Percentiles rank a stretch among this genome's conserved stretches.
phyloP scores from a whole-genome alignment of 2,888 invertebrate species.

The Andrena minutula region DNA sequence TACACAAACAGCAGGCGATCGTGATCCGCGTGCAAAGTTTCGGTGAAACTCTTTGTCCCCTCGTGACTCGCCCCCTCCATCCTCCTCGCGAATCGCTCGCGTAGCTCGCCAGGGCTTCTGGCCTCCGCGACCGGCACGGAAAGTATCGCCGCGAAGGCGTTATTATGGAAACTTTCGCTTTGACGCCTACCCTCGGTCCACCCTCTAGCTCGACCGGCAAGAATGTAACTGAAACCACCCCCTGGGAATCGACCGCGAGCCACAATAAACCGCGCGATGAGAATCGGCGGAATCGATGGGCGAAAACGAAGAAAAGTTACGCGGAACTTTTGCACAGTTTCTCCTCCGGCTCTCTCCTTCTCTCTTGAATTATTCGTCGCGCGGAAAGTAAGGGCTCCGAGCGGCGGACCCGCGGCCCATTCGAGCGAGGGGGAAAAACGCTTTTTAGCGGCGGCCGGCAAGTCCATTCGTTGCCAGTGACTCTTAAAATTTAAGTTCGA shows the following conservation, averaged over 20 bases:
- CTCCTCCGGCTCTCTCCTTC: constrained; percentile 4
- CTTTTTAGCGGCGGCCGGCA: constrained; percentile 51
- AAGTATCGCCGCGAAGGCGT: constrained; percentile 51
- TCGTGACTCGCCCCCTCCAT: neutral
- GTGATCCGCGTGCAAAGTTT: constrained; percentile 1
- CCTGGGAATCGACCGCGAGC: constrained; percentile 2
- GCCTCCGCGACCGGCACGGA: constrained; percentile 6
- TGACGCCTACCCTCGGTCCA: constrained; percentile 49
- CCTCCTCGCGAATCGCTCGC: constrained; percentile 12
- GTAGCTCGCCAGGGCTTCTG: constrained; percentile 26
- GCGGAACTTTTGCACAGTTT: constrained; percentile 36
- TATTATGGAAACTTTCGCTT: constrained; percentile 64
- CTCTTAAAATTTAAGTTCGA: constrained; percentile 65
- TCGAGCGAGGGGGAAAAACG: constrained; percentile 48
- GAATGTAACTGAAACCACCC: constrained; percentile 56
- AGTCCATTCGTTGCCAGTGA: constrained; percentile 58
- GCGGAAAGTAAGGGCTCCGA: constrained; percentile 53
- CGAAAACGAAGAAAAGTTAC: constrained; percentile 36
- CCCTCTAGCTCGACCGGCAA: constrained; percentile 18
- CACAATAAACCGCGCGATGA: constrained; percentile 48
- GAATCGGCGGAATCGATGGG: constrained; percentile 36
- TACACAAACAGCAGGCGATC: neutral
- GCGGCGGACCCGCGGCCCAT: constrained; percentile 22
- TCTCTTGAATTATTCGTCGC: constrained; percentile 63
- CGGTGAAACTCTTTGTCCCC: constrained; percentile 4